Percentiles rank a stretch among this genome's conserved stretches.
These are phyloP conservation scores for Chaetoderma sp. DNA, from an alignment of 2,888 invertebrate genomes.

Conservation along the genomic window DNA sequence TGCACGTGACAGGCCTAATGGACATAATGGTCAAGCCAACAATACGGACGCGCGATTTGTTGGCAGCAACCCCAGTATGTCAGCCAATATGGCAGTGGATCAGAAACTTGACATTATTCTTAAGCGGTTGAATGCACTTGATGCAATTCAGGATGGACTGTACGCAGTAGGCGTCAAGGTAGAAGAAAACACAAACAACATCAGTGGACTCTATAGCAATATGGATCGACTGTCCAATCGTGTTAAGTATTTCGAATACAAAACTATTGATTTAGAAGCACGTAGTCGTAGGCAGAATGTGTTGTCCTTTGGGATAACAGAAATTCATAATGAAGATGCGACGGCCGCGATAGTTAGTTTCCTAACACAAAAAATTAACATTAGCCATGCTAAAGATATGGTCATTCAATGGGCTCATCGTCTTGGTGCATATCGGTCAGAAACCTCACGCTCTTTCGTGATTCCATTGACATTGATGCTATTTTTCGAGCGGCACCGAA, in stretches of 20 bases:
- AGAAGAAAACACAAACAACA: too few relatives aligned
- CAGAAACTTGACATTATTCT: too few relatives aligned
- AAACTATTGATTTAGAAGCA: conserved; percentile 1
- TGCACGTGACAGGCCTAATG: too few relatives aligned
- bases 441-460: neutral
- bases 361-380: neutral
- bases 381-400: neutral
- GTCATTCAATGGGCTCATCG: neutral
- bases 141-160: too few relatives aligned
- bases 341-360: neutral
- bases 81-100: too few relatives aligned
- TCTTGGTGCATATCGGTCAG: neutral
- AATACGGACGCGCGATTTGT: too few relatives aligned
- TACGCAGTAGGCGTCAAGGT: too few relatives aligned
- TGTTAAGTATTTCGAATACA: conserved; percentile 7
- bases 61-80: too few relatives aligned
- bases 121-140: too few relatives aligned
- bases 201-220: too few relatives aligned
- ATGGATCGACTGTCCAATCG: too few relatives aligned
- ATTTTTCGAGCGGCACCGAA: neutral
- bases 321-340: neutral
- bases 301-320: neutral
- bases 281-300: neutral
- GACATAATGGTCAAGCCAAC: too few relatives aligned
- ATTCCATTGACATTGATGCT: neutral